Conservation (phyloP, 2,888 invertebrate genomes). For the Ommatoiulus sabulosus region DNA sequence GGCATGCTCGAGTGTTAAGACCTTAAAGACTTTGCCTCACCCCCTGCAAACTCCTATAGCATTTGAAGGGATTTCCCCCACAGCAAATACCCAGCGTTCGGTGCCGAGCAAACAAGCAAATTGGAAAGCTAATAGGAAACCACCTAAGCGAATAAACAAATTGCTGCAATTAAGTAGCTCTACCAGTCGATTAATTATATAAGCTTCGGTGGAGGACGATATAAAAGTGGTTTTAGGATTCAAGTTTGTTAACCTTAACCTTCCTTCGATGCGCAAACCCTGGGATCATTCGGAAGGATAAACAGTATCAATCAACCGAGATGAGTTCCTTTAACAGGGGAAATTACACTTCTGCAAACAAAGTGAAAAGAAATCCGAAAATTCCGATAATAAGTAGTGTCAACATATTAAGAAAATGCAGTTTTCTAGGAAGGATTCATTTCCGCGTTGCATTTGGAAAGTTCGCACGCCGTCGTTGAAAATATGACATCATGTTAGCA, state of each 20-base stretch:
- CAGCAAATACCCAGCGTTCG: background rate
- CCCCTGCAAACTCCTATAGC: background rate
- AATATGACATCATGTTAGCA: too few relatives aligned
- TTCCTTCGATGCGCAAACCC: background rate
- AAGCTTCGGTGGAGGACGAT: background rate
- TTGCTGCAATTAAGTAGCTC: conserved; percentile 32
- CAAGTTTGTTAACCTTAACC: conserved; percentile 45
- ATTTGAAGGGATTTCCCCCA: background rate
- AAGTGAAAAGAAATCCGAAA: too few relatives aligned
- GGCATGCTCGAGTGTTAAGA: background rate
- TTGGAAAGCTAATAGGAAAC: conserved; percentile 25
- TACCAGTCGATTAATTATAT: conserved; percentile 44
- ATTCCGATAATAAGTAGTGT: background rate
- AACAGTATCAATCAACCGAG: background rate
- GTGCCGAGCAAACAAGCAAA: background rate
- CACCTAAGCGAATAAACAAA: conserved; percentile 29
- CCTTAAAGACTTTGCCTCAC: background rate
- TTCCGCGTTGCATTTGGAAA: too few relatives aligned
- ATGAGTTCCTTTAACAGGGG: background rate
- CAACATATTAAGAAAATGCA: background rate
- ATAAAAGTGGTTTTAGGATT: conserved; percentile 34
- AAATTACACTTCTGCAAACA: too few relatives aligned
- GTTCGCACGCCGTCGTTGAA: too few relatives aligned
- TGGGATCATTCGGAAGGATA: background rate
- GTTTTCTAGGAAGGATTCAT: background rate